Evolutionary conservation across 2,113 vertebrate genomes (phyloP).

Genomic region (Zingel zingel): DNA sequence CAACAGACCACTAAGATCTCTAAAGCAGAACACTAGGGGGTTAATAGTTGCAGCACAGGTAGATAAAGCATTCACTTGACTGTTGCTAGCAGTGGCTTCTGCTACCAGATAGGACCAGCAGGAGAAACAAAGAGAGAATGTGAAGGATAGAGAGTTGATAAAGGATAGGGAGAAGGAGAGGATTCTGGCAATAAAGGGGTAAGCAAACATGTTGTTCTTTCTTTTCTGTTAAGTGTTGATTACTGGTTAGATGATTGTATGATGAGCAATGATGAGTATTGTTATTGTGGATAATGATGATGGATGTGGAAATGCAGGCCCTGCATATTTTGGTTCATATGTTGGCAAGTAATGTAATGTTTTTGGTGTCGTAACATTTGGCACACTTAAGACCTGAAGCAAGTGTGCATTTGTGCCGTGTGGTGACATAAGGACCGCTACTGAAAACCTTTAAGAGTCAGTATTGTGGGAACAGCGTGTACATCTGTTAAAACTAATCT

Average conservation of each 20-base stretch:
- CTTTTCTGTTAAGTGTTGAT: too few relatives aligned
- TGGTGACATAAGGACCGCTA: background rate
- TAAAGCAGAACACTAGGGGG: background rate
- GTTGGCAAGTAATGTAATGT: background rate
- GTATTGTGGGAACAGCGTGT: background rate
- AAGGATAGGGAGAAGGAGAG: background rate
- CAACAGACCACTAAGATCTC: background rate
- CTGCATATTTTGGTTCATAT: background rate
- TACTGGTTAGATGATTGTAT: background rate
- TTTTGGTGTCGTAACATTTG: conserved; percentile 2
- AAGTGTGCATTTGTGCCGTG: background rate
- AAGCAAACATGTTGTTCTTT: background rate
- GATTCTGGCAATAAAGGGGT: background rate
- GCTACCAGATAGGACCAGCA: background rate
- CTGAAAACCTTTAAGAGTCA: background rate
- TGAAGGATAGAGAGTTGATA: background rate
- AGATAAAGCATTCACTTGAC: background rate
- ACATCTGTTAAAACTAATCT: background rate
- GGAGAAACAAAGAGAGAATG: background rate
- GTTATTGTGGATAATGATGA: background rate
- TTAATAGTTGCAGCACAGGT: background rate
- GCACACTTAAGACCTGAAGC: background rate
- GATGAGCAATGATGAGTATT: background rate
- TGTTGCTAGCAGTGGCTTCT: background rate
- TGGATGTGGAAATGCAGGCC: background rate